Percentiles rank a stretch among this genome's conserved stretches.
Evolutionary conservation across 1,140 invertebrate genomes (phyloP).

Genomic region (Rhyzopertha dominica): DNA sequence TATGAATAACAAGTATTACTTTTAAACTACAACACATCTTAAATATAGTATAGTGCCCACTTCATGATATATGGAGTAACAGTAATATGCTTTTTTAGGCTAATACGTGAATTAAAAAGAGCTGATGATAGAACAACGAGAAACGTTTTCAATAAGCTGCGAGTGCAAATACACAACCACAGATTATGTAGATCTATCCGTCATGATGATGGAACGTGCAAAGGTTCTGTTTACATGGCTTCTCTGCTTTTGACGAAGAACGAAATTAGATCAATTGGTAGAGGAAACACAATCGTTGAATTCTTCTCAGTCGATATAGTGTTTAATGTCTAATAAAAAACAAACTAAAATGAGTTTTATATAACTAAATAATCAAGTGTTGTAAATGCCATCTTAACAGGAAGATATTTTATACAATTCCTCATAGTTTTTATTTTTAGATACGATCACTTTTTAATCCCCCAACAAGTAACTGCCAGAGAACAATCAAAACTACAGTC

Average conservation of each 20-base stretch:
- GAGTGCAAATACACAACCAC: no score
- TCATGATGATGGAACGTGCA: no score
- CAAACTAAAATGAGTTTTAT: constrained; percentile 3
- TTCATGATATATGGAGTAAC: no score
- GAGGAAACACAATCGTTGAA: constrained; percentile 95
- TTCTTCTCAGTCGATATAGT: constrained; percentile 97
- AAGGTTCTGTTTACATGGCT: constrained; percentile 12
- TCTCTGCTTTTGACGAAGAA: constrained; percentile 61
- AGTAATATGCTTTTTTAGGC: no score
- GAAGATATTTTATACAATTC: constrained; percentile 14
- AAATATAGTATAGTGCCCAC: no score
- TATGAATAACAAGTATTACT: no score
- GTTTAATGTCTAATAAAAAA: constrained; percentile 72
- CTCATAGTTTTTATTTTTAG: constrained; percentile 6
- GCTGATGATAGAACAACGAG: no score
- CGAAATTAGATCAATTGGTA: constrained; percentile 86
- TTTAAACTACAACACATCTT: no score
- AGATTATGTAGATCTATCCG: no score
- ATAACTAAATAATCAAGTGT: background rate
- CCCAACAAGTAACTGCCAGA: background rate
- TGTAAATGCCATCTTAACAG: background rate
- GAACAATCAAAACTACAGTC: constrained; percentile 7
- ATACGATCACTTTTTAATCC: constrained; percentile 1
- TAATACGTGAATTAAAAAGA: no score
- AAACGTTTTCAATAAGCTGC: no score